phyloP scores from a whole-genome alignment of 1,140 invertebrate species.

The Zophobas morio region DNA sequence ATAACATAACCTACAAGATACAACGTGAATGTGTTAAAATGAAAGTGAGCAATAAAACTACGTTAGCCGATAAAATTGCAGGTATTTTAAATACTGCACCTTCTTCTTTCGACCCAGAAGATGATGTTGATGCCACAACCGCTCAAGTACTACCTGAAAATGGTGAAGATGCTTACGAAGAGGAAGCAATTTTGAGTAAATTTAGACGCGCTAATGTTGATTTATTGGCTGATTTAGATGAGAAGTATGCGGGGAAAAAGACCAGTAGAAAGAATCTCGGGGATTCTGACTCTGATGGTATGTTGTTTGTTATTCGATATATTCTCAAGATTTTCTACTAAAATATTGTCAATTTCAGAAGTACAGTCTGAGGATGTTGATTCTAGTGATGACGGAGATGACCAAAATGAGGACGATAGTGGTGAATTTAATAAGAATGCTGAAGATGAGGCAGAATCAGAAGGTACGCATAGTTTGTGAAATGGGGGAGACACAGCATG shows the following conservation, averaged over 20 bases:
- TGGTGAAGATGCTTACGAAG: conserved; percentile 68
- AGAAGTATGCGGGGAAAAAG: conserved; percentile 82
- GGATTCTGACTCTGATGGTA: conserved; percentile 54
- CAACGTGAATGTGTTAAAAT: conserved; percentile 45
- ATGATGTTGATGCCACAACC: conserved; percentile 70
- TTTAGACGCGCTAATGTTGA: conserved; percentile 77
- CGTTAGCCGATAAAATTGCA: conserved; percentile 74
- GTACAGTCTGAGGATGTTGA: background rate
- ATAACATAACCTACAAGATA: conserved; percentile 1
- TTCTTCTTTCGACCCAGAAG: conserved; percentile 70
- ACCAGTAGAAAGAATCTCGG: conserved; percentile 71
- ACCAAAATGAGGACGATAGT: conserved; percentile 46
- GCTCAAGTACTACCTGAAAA: conserved; percentile 67
- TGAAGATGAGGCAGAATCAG: conserved; percentile 34
- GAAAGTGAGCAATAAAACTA: conserved; percentile 49
- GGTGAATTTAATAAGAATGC: conserved; percentile 45
- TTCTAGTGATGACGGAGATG: conserved; percentile 51
- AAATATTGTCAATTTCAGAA: background rate
- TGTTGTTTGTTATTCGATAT: conserved; percentile 55
- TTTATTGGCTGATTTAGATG: conserved; percentile 77
- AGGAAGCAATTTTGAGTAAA: conserved; percentile 69
- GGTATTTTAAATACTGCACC: conserved; percentile 72
- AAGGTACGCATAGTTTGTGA: no score
- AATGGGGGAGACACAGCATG: no score
- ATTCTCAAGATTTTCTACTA: conserved; percentile 48